phyloP scores from a whole-genome alignment of 2,888 invertebrate genomes.

The Drosophila fulvimacula region DNA sequence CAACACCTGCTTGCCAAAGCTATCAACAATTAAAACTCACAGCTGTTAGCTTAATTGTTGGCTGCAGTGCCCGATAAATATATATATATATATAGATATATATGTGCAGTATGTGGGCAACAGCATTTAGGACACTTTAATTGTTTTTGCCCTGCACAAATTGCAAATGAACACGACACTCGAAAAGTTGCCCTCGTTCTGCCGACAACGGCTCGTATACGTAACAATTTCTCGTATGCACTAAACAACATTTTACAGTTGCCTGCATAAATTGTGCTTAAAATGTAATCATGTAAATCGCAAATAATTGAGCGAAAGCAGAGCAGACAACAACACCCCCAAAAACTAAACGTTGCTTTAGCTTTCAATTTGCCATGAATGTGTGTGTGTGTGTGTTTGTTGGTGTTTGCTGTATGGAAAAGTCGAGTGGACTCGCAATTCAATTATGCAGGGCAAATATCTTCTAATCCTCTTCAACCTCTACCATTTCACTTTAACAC shows the following conservation, averaged over 20 bases:
- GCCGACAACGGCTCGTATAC: slow-evolving; percentile 59
- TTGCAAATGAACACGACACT: slow-evolving; percentile 79
- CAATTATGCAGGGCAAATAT: slow-evolving; percentile 38
- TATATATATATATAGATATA: neutral
- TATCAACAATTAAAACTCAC: slow-evolving; percentile 56
- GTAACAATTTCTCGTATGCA: slow-evolving; percentile 53
- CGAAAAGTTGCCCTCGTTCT: slow-evolving; percentile 60
- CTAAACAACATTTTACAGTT: slow-evolving; percentile 64
- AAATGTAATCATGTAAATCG: slow-evolving; percentile 76
- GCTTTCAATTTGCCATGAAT: slow-evolving; percentile 35
- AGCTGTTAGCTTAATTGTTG: slow-evolving; percentile 78
- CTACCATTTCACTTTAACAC: slow-evolving; percentile 10
- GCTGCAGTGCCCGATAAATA: slow-evolving; percentile 36
- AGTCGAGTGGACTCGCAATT: slow-evolving; percentile 41
- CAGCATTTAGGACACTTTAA: slow-evolving; percentile 65
- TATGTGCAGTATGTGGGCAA: slow-evolving; percentile 2
- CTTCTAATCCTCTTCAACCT: slow-evolving; percentile 10
- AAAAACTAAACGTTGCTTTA: slow-evolving; percentile 34
- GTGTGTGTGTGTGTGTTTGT: neutral
- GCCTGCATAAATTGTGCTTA: slow-evolving; percentile 71
- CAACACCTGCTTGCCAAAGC: slow-evolving; percentile 17
- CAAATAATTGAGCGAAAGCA: slow-evolving; percentile 57
- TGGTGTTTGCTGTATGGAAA: slow-evolving; percentile 12
- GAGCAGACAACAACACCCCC: slow-evolving; percentile 29
- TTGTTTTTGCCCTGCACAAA: slow-evolving; percentile 73